phyloP scores from a whole-genome alignment of 2,888 invertebrate species.

The Melanargia galathea region DNA sequence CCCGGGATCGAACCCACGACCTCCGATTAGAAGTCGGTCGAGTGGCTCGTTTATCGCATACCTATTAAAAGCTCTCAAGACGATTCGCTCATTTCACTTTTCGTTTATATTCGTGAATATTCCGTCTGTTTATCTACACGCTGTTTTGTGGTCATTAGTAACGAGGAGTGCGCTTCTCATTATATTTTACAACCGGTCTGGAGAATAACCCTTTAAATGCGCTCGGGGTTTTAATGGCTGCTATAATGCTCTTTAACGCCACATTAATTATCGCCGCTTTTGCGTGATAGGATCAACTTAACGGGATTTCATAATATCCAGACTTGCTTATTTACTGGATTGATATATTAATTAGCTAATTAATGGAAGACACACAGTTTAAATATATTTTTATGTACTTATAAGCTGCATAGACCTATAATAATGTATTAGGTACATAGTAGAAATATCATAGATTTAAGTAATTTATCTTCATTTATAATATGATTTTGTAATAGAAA shows the following conservation, averaged over 20 bases:
- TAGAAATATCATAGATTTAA: no score
- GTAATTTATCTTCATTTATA: no score
- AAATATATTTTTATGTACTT: no score
- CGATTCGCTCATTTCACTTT: neutral
- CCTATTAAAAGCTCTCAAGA: neutral
- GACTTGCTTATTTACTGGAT: conserved; percentile 19
- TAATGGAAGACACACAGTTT: neutral
- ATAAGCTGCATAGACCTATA: no score
- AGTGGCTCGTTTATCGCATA: neutral
- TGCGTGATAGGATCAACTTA: conserved; percentile 42
- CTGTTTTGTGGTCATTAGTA: conserved; percentile 39
- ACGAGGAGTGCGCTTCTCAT: conserved; percentile 48
- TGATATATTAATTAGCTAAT: neutral
- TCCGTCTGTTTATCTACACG: conserved; percentile 36
- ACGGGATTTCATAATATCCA: conserved; percentile 36
- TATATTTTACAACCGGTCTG: conserved; percentile 62
- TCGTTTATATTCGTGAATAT: conserved; percentile 6
- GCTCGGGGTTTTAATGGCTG: conserved; percentile 54
- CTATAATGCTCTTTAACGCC: conserved; percentile 57
- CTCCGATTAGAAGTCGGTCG: no score
- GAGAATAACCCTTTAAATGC: conserved; percentile 57
- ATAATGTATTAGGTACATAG: no score
- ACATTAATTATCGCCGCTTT: conserved; percentile 47
- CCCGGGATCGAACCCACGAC: no score
- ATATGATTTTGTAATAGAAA: no score